Conservation (phyloP, 2,113 vertebrate genomes). For the Mus spicilegus region DNA sequence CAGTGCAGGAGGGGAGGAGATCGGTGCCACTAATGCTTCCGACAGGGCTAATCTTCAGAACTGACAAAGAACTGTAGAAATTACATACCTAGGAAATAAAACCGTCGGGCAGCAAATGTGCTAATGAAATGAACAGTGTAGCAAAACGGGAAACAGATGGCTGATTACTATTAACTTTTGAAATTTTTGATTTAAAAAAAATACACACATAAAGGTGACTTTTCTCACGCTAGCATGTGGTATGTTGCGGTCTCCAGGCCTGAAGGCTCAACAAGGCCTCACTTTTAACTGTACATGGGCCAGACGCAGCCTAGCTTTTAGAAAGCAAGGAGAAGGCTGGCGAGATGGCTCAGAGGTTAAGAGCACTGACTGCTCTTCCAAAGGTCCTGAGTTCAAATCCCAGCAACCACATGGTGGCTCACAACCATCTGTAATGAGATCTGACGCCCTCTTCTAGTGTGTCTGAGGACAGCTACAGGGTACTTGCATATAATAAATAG, state of each 20-base stretch:
- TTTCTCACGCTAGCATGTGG: conserved; percentile 43
- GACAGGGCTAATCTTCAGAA: neutral
- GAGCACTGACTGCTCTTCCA: too few species aligned
- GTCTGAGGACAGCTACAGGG: too few species aligned
- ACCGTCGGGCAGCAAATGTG: neutral
- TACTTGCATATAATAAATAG: too few species aligned
- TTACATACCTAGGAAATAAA: neutral
- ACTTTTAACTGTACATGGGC: neutral
- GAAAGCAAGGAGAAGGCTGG: neutral
- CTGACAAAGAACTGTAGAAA: neutral
- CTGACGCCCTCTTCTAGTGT: too few species aligned
- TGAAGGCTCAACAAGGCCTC: conserved; percentile 78
- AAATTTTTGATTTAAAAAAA: neutral
- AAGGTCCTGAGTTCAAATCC: too few species aligned
- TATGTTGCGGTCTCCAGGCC: conserved; percentile 84
- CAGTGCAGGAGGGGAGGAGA: neutral
- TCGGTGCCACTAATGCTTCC: neutral
- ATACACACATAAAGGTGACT: too few species aligned
- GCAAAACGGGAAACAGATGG: conserved; percentile 5
- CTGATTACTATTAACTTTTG: neutral
- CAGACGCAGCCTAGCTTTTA: neutral
- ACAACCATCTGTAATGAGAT: too few species aligned
- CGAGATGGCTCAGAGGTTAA: too few species aligned
- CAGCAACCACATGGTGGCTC: too few species aligned
- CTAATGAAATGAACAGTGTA: neutral